Base-by-base conservation (phyloP, 2,113 vertebrate species). In the Tylochromis polylepis region DNA sequence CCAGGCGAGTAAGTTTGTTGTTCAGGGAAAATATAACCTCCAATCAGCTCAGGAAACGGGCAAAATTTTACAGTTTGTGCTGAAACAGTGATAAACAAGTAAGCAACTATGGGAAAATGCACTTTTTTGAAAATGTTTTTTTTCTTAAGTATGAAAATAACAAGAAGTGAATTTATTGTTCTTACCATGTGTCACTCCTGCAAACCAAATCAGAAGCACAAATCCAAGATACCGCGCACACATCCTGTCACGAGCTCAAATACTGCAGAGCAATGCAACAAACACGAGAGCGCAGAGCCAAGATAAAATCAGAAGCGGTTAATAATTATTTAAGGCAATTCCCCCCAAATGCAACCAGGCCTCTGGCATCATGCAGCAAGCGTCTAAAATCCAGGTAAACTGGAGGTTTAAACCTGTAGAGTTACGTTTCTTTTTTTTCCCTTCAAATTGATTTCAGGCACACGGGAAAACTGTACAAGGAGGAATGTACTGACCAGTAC, bases 271-370 rank as follows among this genome's bases (percentile, higher is more conserved):
- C 11, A 22, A 34, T 62, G 83, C 38, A 31, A 77, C 16, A 12
- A 51, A 12, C 72, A 53, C 1, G 22, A 31, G 31, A 86, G 55
- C 2, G 4, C 6, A 51, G 55, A 84, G n/a, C 7, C n/a, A 12
- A 70, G 49, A 38, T 83, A 6, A 77, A 8, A 72, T 56, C 67
- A 41, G 46, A 49, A 1, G 9, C 8, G 20, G 90, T 92, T 88
- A 93, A 93, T 89, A 9, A 94, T 92, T 92, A 55, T 15, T 46
- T 3, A 58, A 29, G 14, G 16, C 18, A 41, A 31, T 79, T 56
- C 38, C 27, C 59, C 36, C 4, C 79, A 57, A 57, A 41, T 75
- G n/a, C 51, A 31, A 77, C 70, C 46, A 29, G 20, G 70, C 43
- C 51, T 60, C 12, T 89, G 51, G 20, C n/a, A 24, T 72, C 41